Evolutionary conservation across 2,797 vertebrate species (phyloP).

Genomic region (Syncerus caffer): DNA sequence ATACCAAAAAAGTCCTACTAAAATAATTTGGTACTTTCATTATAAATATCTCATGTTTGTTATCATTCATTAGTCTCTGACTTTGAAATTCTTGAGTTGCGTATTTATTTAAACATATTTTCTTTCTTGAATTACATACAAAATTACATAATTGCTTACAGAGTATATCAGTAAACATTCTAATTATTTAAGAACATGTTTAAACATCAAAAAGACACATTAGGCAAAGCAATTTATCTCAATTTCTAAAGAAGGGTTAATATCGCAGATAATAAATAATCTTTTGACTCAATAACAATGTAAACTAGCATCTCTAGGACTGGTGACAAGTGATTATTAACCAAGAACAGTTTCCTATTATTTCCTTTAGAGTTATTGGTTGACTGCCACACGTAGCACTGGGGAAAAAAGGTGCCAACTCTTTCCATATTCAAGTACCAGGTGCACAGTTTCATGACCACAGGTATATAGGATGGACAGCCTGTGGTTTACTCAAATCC

Average conservation of each 20-base stretch:
- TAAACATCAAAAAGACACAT: background rate
- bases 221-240: background rate
- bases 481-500: background rate
- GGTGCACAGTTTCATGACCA: background rate
- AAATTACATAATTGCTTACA: background rate
- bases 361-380: background rate
- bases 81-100: background rate
- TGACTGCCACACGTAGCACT: background rate
- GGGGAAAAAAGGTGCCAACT: background rate
- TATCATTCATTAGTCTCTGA: background rate
- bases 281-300: conserved; percentile 1
- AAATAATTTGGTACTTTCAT: background rate
- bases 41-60: conserved; percentile 11
- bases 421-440: background rate
- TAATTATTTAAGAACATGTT: background rate
- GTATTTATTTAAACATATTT: background rate
- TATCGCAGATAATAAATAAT: background rate
- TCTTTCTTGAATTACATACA: background rate
- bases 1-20: background rate
- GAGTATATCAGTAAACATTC: background rate
- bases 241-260: background rate
- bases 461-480: rapidly evolving
- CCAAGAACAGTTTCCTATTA: background rate
- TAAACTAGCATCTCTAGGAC: background rate
- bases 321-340: conserved; percentile 14